These are phyloP conservation scores for Argyrosomus regius DNA, from an alignment of 2,797 vertebrate species.

Conservation along the genomic window DNA sequence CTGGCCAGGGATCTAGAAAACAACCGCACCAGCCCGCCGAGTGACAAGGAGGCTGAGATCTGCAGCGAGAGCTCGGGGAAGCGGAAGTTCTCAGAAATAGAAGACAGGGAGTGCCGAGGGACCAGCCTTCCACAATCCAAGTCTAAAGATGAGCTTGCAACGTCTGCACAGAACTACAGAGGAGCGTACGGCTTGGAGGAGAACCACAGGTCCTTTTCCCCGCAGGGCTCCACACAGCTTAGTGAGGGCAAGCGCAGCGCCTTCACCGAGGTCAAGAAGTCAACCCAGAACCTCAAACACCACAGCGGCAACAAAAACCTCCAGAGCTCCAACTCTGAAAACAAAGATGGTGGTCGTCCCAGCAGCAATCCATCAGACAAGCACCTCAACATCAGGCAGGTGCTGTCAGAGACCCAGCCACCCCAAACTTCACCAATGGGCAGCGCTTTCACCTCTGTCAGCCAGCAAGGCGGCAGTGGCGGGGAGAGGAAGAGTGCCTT, in stretches of 20 bases:
- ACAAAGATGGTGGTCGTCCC: slow-evolving; percentile 86
- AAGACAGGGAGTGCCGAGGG: slow-evolving; percentile 74
- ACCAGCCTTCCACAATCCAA: slow-evolving; percentile 81
- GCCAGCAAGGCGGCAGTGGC: slow-evolving; percentile 83
- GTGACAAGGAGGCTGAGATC: slow-evolving; percentile 89
- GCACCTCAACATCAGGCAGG: slow-evolving; percentile 85
- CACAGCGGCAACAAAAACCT: slow-evolving; percentile 78
- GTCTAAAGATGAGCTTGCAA: slow-evolving; percentile 91
- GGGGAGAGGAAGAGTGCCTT: slow-evolving; percentile 94
- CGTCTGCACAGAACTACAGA: slow-evolving; percentile 91
- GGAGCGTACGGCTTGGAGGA: slow-evolving; percentile 91
- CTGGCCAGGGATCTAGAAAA: slow-evolving; percentile 95
- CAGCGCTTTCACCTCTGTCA: slow-evolving; percentile 92
- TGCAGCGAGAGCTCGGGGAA: slow-evolving; percentile 87
- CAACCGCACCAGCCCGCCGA: slow-evolving; percentile 84
- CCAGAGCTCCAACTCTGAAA: slow-evolving; percentile 84
- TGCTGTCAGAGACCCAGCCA: slow-evolving; percentile 87
- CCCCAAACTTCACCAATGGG: slow-evolving; percentile 80
- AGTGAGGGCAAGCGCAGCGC: slow-evolving; percentile 93
- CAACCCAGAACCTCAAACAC: slow-evolving; percentile 82
- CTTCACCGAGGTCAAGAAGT: slow-evolving; percentile 96
- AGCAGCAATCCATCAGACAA: slow-evolving; percentile 80
- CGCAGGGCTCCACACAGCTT: slow-evolving; percentile 83
- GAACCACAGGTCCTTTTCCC: slow-evolving; percentile 86
- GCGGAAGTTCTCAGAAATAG: slow-evolving; percentile 88